Conservation (phyloP, 92 coral and sea anemone species). For the Ricordea florida region DNA sequence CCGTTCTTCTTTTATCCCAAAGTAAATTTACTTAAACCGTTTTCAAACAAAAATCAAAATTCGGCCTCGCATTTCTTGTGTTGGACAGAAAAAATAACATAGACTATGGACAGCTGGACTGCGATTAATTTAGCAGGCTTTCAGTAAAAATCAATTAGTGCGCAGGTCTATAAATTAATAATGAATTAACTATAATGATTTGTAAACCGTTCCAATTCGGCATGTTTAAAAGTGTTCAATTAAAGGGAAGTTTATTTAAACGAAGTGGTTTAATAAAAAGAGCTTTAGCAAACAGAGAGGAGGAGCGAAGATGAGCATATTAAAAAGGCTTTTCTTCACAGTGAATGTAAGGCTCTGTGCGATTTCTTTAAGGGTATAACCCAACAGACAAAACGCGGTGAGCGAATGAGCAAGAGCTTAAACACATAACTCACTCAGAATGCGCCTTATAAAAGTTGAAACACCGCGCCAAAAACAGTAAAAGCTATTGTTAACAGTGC, state of each 20-base stretch:
- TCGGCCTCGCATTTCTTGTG: conserved; percentile 9
- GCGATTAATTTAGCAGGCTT: conserved; percentile 76
- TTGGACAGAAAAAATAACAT: conserved; percentile 13
- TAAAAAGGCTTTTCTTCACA: conserved; percentile 25
- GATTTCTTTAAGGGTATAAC: background rate
- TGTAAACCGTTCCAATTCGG: conserved; percentile 94
- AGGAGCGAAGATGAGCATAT: conserved; percentile 36
- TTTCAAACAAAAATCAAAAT: conserved; percentile 29
- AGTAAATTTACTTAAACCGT: conserved; percentile 27
- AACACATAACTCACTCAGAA: too few relatives aligned
- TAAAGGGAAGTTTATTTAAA: conserved; percentile 91
- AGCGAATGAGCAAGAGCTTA: too few relatives aligned
- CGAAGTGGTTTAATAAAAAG: conserved; percentile 76
- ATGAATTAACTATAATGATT: conserved; percentile 92
- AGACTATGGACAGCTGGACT: conserved; percentile 63
- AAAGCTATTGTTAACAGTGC: conserved; percentile 17
- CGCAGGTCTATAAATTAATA: conserved; percentile 79
- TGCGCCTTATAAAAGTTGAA: too few relatives aligned
- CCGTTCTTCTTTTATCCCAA: background rate
- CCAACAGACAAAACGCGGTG: too few relatives aligned
- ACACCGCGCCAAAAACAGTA: conserved; percentile 10
- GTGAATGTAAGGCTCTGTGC: conserved; percentile 3
- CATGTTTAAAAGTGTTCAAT: conserved; percentile 97
- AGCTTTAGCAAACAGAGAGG: conserved; percentile 77
- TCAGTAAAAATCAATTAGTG: conserved; percentile 87